Conservation (phyloP, 2,888 invertebrate species). For the Formica aserva region DNA sequence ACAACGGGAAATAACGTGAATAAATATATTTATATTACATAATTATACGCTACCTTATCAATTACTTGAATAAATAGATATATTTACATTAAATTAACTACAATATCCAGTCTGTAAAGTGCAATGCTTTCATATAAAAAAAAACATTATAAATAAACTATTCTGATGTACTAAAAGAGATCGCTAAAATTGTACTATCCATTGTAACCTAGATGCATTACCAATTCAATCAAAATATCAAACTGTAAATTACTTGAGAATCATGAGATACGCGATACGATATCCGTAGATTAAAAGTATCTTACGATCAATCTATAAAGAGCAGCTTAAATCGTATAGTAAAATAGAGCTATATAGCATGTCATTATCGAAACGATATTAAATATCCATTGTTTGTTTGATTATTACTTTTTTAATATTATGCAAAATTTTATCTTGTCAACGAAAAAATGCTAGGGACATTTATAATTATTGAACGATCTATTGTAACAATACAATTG, state of each 20-base stretch:
- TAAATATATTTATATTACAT: background rate
- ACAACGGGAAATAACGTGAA: background rate
- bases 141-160: background rate
- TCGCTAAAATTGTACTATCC: background rate
- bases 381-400: background rate
- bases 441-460: background rate
- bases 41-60: background rate
- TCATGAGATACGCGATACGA: background rate
- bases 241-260: background rate
- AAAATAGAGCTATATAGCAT: too few species aligned
- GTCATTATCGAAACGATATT: background rate
- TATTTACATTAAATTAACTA: background rate
- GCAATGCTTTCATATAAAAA: background rate
- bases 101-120: background rate
- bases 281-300: too few species aligned
- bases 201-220: background rate
- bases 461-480: slow-evolving; percentile 25
- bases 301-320: background rate
- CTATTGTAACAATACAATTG: slow-evolving; percentile 31
- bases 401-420: slow-evolving; percentile 9
- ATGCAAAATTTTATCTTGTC: background rate
- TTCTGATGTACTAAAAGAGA: background rate
- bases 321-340: too few species aligned
- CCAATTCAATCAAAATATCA: too few species aligned
- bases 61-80: background rate